Conservation (phyloP, 2,888 invertebrate species). For the Lathronympha strigana region DNA sequence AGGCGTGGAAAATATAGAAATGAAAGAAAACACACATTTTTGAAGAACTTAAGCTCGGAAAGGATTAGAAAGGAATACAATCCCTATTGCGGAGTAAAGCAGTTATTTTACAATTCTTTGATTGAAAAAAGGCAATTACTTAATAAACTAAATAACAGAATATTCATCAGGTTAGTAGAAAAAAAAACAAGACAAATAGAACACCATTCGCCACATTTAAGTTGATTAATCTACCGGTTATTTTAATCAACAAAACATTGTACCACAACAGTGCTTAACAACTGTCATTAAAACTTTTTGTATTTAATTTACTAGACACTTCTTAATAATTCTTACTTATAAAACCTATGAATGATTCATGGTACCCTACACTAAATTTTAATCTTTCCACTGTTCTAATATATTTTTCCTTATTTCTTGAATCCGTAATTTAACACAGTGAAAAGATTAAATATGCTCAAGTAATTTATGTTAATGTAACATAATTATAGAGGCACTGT, state of each 20-base stretch:
- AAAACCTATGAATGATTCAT: slow-evolving; percentile 69
- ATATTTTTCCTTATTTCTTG: slow-evolving; percentile 44
- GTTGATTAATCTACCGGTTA: slow-evolving; percentile 40
- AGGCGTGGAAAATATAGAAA: background rate
- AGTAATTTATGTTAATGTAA: slow-evolving; percentile 84
- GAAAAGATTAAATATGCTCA: slow-evolving; percentile 79
- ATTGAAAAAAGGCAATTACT: slow-evolving; percentile 2
- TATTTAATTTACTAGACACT: slow-evolving; percentile 55
- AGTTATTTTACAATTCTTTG: slow-evolving; percentile 11
- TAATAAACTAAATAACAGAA: slow-evolving; percentile 43
- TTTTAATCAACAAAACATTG: slow-evolving; percentile 53
- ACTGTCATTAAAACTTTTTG: slow-evolving; percentile 51
- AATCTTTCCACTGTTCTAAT: slow-evolving; percentile 72
- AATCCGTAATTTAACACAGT: slow-evolving; percentile 57
- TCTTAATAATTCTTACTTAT: slow-evolving; percentile 69
- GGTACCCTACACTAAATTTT: slow-evolving; percentile 75
- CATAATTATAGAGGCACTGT: slow-evolving; percentile 85
- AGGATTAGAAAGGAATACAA: background rate
- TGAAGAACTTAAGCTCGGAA: background rate
- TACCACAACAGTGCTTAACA: slow-evolving; percentile 64
- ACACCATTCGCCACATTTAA: slow-evolving; percentile 43
- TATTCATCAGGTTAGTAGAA: slow-evolving; percentile 42
- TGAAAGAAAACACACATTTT: background rate
- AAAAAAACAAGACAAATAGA: slow-evolving; percentile 48
- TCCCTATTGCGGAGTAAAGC: background rate